Evolutionary conservation across 2,888 invertebrate genomes (phyloP), one percentile per base, ranked within the genome.

Genomic region (Terebella lapidaria): DNA sequence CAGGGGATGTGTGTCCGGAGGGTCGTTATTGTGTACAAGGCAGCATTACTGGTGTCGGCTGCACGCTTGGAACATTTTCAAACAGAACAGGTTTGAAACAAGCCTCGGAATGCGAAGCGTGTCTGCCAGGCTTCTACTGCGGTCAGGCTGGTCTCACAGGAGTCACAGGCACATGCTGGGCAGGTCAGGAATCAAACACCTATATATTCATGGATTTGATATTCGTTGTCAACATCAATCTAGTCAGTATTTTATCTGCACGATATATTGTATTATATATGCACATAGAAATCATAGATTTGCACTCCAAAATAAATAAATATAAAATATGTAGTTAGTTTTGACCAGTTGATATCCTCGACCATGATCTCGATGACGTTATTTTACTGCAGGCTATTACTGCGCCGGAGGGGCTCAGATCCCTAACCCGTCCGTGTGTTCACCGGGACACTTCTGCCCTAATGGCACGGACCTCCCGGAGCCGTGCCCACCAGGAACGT

Each of bases 81-180:
- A 72, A 68, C 59, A 58, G 54, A 10, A 64, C 61, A 3, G 76
- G 76, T 3, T 67, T 77, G 29, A 64, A 57, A 20, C 68, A 65
- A 51, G 62, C 62, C n/a, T 63, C 66, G 3, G 70, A 76, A 54
- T 78, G 78, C 62, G 64, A 69, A 5, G 54, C 59, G 22, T 78
- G 78, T 61, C 74, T 73, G 0, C 71, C 74, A 20, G 78, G 77
- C 1, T 69, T 68, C 61, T 75, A 75, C 67, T 78, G 78, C 66
- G 69, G 67, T 25, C 68, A 54, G 26, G 70, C 71, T 0, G 77
- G 77, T 30, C 69, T 77, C n/a, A 75, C 72, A 2, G 62, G 58
- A 0, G 73, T 69, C 27, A 68, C 74, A 20, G 77, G 74, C 22
- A 65, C 66, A 3, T 78, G 78, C 65, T 72, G 71, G 68, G 76